A percentile compares a stretch with the other conserved stretches of the same genome.
These are phyloP conservation scores for Yasuhikotakia modesta DNA, from an alignment of 2,797 vertebrate genomes.

Conservation along the genomic window DNA sequence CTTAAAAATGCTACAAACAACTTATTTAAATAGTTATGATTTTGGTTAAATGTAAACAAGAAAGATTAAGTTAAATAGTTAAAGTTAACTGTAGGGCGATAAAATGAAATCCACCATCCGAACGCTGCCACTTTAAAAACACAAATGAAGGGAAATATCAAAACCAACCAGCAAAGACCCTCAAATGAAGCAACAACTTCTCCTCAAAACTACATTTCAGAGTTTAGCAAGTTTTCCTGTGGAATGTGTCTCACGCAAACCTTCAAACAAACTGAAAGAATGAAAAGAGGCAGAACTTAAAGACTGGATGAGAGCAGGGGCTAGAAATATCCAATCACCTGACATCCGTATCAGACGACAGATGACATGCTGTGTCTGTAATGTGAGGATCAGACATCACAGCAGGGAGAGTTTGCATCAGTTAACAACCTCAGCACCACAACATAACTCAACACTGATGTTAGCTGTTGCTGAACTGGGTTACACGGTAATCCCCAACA, in stretches of 20 bases:
- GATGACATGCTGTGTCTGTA: conserved; percentile 80
- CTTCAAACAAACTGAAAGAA: conserved; percentile 79
- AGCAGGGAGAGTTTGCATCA: conserved; percentile 81
- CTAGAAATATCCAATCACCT: conserved; percentile 98
- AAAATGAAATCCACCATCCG: conserved; percentile 75
- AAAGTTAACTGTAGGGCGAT: conserved; percentile 70
- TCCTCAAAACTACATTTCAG: conserved; percentile 40
- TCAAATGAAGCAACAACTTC: conserved; percentile 9
- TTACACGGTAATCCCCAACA: too few relatives aligned
- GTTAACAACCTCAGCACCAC: conserved; percentile 83
- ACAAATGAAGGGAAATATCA: conserved; percentile 59
- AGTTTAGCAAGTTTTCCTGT: conserved; percentile 98
- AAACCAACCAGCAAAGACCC: conserved; percentile 41
- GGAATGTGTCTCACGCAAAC: conserved; percentile 90
- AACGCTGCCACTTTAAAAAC: conserved; percentile 68
- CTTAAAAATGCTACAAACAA: conserved; percentile 64
- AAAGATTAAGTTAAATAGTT: conserved; percentile 73
- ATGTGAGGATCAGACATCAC: conserved; percentile 72
- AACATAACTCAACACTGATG: too few relatives aligned
- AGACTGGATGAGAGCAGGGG: conserved; percentile 86
- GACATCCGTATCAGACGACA: conserved; percentile 92
- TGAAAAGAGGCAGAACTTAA: conserved; percentile 79
- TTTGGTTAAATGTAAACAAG: conserved; percentile 67
- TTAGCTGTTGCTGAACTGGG: too few relatives aligned
- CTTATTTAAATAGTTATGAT: conserved; percentile 61